A percentile compares a stretch with the other conserved stretches of the same genome.
Evolutionary conservation across 2,888 invertebrate species (phyloP).

Genomic region (Amphipyra tragopoginis): DNA sequence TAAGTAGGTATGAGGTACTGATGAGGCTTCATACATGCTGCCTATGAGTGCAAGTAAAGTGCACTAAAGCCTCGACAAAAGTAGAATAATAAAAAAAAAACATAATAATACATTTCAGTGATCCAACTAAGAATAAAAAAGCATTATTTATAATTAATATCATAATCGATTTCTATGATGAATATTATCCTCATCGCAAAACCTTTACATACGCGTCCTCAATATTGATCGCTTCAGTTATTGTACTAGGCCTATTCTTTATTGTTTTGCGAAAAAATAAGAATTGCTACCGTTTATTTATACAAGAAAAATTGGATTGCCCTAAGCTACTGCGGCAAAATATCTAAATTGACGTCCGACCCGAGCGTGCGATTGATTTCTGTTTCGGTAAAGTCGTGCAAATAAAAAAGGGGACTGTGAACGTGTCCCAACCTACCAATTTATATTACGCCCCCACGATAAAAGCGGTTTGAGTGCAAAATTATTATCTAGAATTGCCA

Average conservation of each 20-base stretch:
- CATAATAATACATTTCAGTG: no score
- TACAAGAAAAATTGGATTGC: conserved; percentile 23
- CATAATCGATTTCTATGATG: no score
- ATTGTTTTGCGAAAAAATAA: conserved; percentile 16
- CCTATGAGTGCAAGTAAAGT: no score
- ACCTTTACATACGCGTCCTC: background rate
- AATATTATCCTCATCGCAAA: background rate
- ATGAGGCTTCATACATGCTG: no score
- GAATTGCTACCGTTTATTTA: conserved; percentile 10
- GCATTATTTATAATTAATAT: no score
- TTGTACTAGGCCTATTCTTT: background rate
- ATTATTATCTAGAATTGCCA: conserved; percentile 24
- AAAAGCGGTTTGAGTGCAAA: conserved; percentile 25
- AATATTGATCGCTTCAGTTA: background rate
- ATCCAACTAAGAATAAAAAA: no score
- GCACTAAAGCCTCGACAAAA: no score
- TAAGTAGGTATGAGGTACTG: no score
- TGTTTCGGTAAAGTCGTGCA: conserved; percentile 14
- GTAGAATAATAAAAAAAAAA: no score
- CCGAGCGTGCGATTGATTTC: conserved; percentile 23
- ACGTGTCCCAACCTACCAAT: conserved; percentile 32
- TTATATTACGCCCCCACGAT: conserved; percentile 39
- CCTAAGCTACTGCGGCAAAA: conserved; percentile 22
- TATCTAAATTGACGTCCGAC: conserved; percentile 15
- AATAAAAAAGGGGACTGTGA: conserved; percentile 14